phyloP scores from a whole-genome alignment of 2,888 invertebrate species.

The Nesidiocoris tenuis region DNA sequence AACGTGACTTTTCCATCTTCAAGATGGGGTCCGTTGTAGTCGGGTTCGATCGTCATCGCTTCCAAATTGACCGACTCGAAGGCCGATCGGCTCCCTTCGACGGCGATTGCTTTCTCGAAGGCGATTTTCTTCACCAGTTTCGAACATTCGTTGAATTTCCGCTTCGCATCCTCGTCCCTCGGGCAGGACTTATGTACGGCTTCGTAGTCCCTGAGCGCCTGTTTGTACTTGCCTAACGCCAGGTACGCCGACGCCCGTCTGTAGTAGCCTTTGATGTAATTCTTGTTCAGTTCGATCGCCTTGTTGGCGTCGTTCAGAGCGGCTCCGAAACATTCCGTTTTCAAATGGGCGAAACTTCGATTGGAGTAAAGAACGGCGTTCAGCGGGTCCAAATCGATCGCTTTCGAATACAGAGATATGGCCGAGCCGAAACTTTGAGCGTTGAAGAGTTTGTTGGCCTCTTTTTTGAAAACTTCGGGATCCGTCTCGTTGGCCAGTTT shows the following conservation, averaged over 20 bases:
- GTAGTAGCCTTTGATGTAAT: conserved; percentile 95
- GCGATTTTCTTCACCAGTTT: conserved; percentile 94
- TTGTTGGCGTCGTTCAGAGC: conserved; percentile 89
- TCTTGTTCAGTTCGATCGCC: conserved; percentile 84
- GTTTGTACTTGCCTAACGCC: conserved; percentile 96
- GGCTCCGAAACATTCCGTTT: conserved; percentile 92
- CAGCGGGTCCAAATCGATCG: conserved; percentile 72
- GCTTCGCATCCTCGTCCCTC: conserved; percentile 89
- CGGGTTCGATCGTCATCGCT: conserved; percentile 89
- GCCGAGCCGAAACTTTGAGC: conserved; percentile 88
- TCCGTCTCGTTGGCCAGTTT: conserved; percentile 10
- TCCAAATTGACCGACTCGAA: conserved; percentile 88
- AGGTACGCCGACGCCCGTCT: conserved; percentile 94
- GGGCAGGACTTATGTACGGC: conserved; percentile 89
- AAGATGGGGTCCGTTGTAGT: conserved; percentile 87
- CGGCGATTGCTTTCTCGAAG: conserved; percentile 95
- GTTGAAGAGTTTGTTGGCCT: conserved; percentile 58
- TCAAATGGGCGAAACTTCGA: conserved; percentile 91
- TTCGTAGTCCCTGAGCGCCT: conserved; percentile 95
- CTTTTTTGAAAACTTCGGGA: conserved; percentile 31
- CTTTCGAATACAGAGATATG: conserved; percentile 77
- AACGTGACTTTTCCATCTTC: conserved; percentile 84
- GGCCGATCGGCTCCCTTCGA: conserved; percentile 78
- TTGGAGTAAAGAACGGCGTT: conserved; percentile 91
- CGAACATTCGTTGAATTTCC: conserved; percentile 89